Percentiles rank a stretch among this genome's conserved stretches.
Evolutionary conservation across 2,888 invertebrate genomes (phyloP).

Genomic region (Unio delphinus): DNA sequence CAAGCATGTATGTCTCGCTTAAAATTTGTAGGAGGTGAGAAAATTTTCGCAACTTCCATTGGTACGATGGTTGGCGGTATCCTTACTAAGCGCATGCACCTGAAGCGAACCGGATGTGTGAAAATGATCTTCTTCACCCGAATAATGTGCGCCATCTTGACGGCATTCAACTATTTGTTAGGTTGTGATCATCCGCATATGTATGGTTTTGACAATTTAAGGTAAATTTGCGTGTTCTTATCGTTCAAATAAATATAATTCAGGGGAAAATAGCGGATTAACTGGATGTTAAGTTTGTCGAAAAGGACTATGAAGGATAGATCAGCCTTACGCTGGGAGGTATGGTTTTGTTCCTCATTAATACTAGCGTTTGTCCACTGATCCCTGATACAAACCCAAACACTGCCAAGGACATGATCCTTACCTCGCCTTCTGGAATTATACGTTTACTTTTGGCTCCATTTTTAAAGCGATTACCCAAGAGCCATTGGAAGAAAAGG

Average conservation of each 20-base stretch:
- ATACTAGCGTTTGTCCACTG: not conserved
- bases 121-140: slow-evolving; percentile 28
- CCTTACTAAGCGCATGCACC: slow-evolving; percentile 25
- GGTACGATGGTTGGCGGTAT: slow-evolving; percentile 43
- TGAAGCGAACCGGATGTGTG: slow-evolving; percentile 28
- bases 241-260: not conserved
- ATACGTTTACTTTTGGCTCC: no score
- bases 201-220: slow-evolving; percentile 4
- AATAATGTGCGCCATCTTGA: slow-evolving; percentile 7
- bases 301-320: no score
- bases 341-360: not conserved
- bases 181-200: slow-evolving; percentile 37
- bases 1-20: no score
- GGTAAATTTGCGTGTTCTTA: not conserved
- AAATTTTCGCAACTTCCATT: slow-evolving; percentile 26
- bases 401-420: no score
- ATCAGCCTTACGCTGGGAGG: no score
- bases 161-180: slow-evolving; percentile 27
- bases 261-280: no score
- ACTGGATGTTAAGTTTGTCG: no score
- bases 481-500: no score
- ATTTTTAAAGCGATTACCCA: no score
- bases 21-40: slow-evolving; percentile 27
- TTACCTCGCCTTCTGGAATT: no score
- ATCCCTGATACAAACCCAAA: no score